Percentiles rank a stretch among this genome's conserved stretches.
Conservation (phyloP, 2,888 invertebrate genomes). For the Cantharis flavilabris region DNA sequence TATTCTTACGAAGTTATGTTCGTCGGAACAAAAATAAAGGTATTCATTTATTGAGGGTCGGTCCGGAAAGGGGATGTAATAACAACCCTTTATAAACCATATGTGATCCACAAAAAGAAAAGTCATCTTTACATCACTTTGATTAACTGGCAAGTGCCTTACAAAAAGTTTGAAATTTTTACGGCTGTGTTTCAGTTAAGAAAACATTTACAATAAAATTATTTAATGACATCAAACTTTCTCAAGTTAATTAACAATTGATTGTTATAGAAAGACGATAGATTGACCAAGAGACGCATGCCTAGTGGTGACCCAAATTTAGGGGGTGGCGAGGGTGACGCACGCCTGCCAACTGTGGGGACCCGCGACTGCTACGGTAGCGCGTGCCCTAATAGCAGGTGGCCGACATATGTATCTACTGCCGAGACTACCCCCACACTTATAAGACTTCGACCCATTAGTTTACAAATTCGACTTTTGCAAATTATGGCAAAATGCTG, state of each 20-base stretch:
- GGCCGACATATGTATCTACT: conserved; percentile 40
- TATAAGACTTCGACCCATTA: conserved; percentile 26
- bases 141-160: conserved; percentile 9
- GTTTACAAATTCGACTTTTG: conserved; percentile 20
- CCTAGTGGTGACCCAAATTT: conserved; percentile 25
- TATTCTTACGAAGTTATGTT: conserved; percentile 37
- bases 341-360: conserved; percentile 43
- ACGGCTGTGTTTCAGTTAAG: neutral
- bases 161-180: neutral
- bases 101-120: conserved; percentile 46
- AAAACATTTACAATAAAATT: neutral
- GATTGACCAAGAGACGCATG: conserved; percentile 17
- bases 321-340: conserved; percentile 41
- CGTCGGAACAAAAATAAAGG: conserved; percentile 44
- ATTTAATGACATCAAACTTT: neutral
- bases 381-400: conserved; percentile 44
- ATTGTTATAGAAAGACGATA: neutral
- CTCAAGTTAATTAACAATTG: neutral
- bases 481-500: conserved; percentile 12
- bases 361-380: conserved; percentile 33
- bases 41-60: conserved; percentile 37
- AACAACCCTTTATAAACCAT: conserved; percentile 50
- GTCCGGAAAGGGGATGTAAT: conserved; percentile 51
- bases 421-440: conserved; percentile 26
- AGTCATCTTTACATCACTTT: conserved; percentile 26